phyloP scores from a whole-genome alignment of 2,888 invertebrate species.

The Phorcus lineatus region DNA sequence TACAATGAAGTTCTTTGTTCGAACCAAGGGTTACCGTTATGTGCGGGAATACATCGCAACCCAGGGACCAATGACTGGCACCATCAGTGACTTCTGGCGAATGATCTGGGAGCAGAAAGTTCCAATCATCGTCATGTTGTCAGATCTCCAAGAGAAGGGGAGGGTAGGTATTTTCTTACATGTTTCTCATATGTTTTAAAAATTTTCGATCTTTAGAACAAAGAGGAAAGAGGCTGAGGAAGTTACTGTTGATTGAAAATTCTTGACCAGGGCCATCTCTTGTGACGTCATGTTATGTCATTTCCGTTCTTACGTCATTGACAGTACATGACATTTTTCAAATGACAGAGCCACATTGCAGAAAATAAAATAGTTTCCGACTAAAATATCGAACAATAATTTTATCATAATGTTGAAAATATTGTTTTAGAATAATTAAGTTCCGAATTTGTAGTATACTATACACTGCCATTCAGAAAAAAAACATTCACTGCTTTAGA shows the following conservation, averaged over 20 bases:
- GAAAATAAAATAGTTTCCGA: background rate
- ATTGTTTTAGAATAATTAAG: too few relatives aligned
- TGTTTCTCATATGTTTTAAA: too few relatives aligned
- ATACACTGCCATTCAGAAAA: too few relatives aligned
- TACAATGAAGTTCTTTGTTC: background rate
- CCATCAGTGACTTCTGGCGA: conserved; percentile 84
- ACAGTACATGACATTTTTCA: background rate
- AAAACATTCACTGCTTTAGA: too few relatives aligned
- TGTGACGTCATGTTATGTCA: background rate
- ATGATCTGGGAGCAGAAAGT: conserved; percentile 84
- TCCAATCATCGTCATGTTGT: conserved; percentile 83
- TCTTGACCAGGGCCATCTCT: too few relatives aligned
- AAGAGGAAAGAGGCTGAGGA: too few relatives aligned
- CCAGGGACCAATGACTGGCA: conserved; percentile 83
- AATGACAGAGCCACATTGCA: background rate
- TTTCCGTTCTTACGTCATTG: background rate
- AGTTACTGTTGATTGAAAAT: too few relatives aligned
- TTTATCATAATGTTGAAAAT: too few relatives aligned
- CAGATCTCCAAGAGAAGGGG: conserved; percentile 82
- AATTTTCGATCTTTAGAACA: too few relatives aligned
- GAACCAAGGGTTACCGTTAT: conserved; percentile 80
- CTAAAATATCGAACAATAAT: too few relatives aligned
- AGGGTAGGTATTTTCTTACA: conserved; percentile 76
- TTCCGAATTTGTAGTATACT: too few relatives aligned
- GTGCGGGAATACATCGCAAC: conserved; percentile 84